Evolutionary conservation across 2,113 vertebrate species (phyloP).

Genomic region (Lophura nycthemera): DNA sequence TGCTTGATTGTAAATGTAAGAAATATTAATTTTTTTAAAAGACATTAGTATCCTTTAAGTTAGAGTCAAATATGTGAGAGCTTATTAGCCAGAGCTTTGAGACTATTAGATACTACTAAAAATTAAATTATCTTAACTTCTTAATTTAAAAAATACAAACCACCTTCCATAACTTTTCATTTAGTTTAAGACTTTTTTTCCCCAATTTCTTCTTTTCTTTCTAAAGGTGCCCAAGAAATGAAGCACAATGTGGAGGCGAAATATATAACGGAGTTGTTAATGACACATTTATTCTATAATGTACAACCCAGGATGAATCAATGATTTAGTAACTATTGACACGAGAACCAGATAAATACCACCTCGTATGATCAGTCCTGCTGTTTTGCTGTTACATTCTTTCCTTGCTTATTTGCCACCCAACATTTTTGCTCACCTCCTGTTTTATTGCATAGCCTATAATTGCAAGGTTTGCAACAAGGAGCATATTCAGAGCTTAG

Average conservation of each 20-base stretch:
- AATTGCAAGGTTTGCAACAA: not conserved
- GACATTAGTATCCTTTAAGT: not conserved
- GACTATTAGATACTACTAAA: not conserved
- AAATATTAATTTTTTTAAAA: not conserved
- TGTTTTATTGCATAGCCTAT: rapidly evolving
- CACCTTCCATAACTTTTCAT: not conserved
- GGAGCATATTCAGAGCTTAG: not conserved
- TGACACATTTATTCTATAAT: not conserved
- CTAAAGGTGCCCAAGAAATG: not conserved
- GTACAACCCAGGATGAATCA: not conserved
- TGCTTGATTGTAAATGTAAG: not conserved
- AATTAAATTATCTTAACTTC: too few species aligned
- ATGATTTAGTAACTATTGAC: not conserved
- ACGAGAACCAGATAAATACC: not conserved
- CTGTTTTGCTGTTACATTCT: not conserved
- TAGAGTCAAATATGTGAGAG: not conserved
- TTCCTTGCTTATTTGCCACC: not conserved
- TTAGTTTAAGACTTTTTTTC: not conserved
- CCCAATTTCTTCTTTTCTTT: not conserved
- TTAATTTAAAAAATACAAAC: not conserved
- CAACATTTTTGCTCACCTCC: not conserved
- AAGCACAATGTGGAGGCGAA: not conserved
- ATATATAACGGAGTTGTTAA: not conserved
- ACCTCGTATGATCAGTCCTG: not conserved
- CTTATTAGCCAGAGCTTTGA: not conserved